Conservation (phyloP, 2,113 vertebrate species). For the Pleuronectes platessa region DNA sequence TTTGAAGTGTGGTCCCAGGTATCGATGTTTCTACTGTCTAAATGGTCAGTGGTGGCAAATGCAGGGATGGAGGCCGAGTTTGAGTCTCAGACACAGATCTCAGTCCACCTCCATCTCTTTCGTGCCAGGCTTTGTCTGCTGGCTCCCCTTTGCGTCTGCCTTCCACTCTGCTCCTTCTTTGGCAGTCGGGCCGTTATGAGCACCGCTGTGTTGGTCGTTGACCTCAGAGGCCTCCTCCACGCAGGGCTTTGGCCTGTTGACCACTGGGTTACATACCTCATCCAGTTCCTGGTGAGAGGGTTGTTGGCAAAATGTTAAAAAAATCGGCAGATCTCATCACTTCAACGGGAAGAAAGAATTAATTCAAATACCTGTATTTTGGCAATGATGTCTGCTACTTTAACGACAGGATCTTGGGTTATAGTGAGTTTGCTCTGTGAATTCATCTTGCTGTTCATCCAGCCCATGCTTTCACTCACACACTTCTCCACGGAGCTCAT, state of each 20-base stretch:
- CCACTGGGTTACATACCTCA: constrained; percentile 86
- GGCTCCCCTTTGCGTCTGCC: constrained; percentile 80
- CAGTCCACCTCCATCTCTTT: constrained; percentile 96
- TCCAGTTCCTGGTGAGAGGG: constrained; percentile 86
- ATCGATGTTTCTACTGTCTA: constrained; percentile 59
- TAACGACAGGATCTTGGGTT: constrained; percentile 91
- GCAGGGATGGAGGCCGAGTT: constrained; percentile 49
- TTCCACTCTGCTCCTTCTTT: constrained; percentile 85
- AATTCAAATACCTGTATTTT: constrained; percentile 89
- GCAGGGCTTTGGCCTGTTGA: constrained; percentile 90
- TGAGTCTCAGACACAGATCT: constrained; percentile 50
- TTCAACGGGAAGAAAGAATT: not conserved
- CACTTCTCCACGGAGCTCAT: constrained; percentile 89
- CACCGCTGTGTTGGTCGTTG: constrained; percentile 80
- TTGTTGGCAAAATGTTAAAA: not conserved
- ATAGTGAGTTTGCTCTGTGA: constrained; percentile 89
- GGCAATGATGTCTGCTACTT: constrained; percentile 91
- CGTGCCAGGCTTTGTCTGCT: constrained; percentile 82
- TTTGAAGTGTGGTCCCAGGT: constrained; percentile 62
- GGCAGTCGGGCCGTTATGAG: constrained; percentile 86
- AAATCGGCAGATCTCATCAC: not conserved
- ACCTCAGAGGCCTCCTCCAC: constrained; percentile 84
- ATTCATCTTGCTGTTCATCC: constrained; percentile 94
- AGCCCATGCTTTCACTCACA: constrained; percentile 88
- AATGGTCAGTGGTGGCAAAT: constrained; percentile 37